These are phyloP conservation scores for Sebastes steindachneri DNA, from an alignment of 2,797 vertebrate genomes.

Conservation along the genomic window DNA sequence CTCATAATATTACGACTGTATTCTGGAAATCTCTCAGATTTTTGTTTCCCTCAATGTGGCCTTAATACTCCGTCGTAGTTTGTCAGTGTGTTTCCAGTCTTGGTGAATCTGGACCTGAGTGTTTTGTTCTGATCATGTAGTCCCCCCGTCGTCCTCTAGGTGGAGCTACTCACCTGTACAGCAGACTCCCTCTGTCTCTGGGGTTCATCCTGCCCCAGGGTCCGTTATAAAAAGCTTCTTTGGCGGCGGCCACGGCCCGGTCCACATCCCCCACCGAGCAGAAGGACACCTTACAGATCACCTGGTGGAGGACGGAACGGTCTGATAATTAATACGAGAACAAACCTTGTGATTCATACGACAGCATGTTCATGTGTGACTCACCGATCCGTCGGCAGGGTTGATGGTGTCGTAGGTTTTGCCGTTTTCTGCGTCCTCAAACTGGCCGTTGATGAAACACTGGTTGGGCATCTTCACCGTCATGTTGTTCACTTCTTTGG, in stretches of 20 bases:
- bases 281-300: conserved; percentile 92
- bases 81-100: too few relatives aligned
- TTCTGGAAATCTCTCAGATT: too few relatives aligned
- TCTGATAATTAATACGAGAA: neutral
- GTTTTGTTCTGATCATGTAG: too few relatives aligned
- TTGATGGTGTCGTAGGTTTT: conserved; percentile 90
- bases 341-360: neutral
- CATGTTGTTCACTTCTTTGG: conserved; percentile 91
- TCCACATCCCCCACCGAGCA: conserved; percentile 92
- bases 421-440: conserved; percentile 88
- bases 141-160: conserved; percentile 4
- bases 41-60: too few relatives aligned
- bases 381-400: conserved; percentile 93
- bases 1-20: rapidly evolving
- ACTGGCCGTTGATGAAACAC: conserved; percentile 93
- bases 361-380: conserved; percentile 56
- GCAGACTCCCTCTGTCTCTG: conserved; percentile 89
- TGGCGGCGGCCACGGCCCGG: conserved; percentile 92
- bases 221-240: conserved; percentile 91
- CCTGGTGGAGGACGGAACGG: conserved; percentile 64
- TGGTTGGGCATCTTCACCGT: conserved; percentile 94
- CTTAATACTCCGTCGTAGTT: too few relatives aligned
- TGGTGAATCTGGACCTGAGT: too few relatives aligned
- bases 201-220: conserved; percentile 96
- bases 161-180: conserved; percentile 86